Evolutionary conservation across 1,140 invertebrate genomes (phyloP).

Genomic region (Brachionus paranguensis): DNA sequence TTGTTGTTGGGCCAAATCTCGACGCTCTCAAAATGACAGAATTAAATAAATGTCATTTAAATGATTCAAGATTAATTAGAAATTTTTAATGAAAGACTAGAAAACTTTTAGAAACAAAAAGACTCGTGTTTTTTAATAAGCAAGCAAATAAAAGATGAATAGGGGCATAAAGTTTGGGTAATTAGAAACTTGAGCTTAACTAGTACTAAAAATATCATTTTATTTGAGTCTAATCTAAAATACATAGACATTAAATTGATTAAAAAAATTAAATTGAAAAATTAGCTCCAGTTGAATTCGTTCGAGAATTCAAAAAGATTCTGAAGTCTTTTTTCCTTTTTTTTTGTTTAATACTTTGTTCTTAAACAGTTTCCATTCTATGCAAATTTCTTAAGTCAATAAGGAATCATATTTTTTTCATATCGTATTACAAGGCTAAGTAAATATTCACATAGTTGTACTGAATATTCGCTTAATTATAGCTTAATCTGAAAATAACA

Average conservation of each 20-base stretch:
- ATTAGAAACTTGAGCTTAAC: neutral
- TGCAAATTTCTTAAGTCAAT: neutral
- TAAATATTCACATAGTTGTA: neutral
- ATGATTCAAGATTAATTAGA: conserved; percentile 1
- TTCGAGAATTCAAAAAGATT: neutral
- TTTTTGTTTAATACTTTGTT: neutral
- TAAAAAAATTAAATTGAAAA: conserved; percentile 4
- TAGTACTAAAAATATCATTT: neutral
- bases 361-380: neutral
- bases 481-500: neutral
- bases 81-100: neutral
- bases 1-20: neutral
- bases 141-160: neutral
- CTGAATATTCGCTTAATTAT: neutral
- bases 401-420: neutral
- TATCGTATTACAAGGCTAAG: neutral
- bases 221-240: neutral
- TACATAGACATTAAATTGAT: neutral
- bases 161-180: neutral
- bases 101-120: neutral
- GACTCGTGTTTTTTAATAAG: neutral
- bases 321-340: neutral
- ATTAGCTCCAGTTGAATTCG: neutral
- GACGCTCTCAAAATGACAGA: neutral
- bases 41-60: neutral